A percentile compares a stretch with the other conserved stretches of the same genome.
phyloP scores from a whole-genome alignment of 2,113 vertebrate genomes.

The Lonchura striata region DNA sequence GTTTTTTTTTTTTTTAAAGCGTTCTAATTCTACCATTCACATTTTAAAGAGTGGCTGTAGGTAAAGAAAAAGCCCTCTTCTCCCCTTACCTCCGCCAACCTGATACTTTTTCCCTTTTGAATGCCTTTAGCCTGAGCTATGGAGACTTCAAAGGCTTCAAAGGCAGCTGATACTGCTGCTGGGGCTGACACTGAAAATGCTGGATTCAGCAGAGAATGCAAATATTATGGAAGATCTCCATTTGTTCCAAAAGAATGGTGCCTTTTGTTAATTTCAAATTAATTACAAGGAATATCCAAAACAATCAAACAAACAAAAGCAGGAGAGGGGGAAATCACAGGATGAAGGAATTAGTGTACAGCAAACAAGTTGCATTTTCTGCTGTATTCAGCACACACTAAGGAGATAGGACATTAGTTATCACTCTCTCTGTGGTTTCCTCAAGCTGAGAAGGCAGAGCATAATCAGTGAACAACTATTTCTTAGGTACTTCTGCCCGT shows the following conservation, averaged over 20 bases:
- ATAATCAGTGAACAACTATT: background rate
- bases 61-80: slow-evolving; percentile 32
- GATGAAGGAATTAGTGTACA: background rate
- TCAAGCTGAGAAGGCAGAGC: background rate
- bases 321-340: background rate
- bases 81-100: background rate
- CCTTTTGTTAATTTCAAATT: background rate
- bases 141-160: slow-evolving; percentile 75
- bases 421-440: background rate
- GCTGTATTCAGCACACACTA: background rate
- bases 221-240: slow-evolving; percentile 30
- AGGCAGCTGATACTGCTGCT: slow-evolving; percentile 55
- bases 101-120: slow-evolving; percentile 59
- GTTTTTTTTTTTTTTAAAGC: slow-evolving; percentile 50
- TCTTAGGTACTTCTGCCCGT: background rate
- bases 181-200: slow-evolving; percentile 54
- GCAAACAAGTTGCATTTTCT: background rate
- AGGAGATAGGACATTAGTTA: background rate
- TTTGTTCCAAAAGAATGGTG: background rate
- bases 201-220: slow-evolving; percentile 61
- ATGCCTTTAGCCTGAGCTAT: slow-evolving; percentile 57
- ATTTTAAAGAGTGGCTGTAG: slow-evolving; percentile 35
- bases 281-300: background rate
- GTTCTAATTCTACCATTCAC: slow-evolving; percentile 54
- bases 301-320: background rate